These are phyloP conservation scores for Anoura caudifer DNA, from an alignment of 2,113 vertebrate genomes.

Conservation along the genomic window DNA sequence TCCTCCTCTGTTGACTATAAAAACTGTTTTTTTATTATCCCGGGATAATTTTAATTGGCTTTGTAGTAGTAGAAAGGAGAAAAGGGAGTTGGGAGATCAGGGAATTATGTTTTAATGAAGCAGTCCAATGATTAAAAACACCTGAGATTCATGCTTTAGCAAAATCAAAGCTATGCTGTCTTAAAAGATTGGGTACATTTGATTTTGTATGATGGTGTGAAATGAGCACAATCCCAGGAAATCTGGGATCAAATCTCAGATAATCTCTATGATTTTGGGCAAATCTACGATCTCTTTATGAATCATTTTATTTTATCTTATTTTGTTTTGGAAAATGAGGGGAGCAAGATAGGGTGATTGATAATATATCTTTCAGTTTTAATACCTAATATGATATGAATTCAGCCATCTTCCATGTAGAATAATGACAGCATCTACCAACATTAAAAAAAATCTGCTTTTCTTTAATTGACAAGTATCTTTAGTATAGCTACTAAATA, in stretches of 20 bases:
- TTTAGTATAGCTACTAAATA: too few relatives aligned
- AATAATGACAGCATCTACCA: neutral
- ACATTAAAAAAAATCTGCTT: neutral
- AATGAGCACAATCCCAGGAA: neutral
- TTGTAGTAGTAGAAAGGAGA: neutral
- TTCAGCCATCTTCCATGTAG: neutral
- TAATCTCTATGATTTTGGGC: neutral
- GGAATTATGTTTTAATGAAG: neutral
- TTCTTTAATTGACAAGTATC: neutral
- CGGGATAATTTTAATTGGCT: neutral
- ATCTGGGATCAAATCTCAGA: neutral
- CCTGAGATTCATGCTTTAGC: neutral
- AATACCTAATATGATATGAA: neutral
- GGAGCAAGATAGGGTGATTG: neutral
- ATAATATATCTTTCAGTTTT: neutral
- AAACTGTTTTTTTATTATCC: neutral
- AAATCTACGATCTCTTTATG: neutral
- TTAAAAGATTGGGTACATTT: neutral
- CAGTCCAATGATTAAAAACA: neutral
- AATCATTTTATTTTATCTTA: neutral
- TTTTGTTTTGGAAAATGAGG: neutral
- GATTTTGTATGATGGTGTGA: neutral
- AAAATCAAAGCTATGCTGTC: neutral
- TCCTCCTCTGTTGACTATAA: neutral
- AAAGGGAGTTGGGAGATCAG: neutral